phyloP scores from a whole-genome alignment of 2,888 invertebrate genomes.

The Chloroclysta siterata region DNA sequence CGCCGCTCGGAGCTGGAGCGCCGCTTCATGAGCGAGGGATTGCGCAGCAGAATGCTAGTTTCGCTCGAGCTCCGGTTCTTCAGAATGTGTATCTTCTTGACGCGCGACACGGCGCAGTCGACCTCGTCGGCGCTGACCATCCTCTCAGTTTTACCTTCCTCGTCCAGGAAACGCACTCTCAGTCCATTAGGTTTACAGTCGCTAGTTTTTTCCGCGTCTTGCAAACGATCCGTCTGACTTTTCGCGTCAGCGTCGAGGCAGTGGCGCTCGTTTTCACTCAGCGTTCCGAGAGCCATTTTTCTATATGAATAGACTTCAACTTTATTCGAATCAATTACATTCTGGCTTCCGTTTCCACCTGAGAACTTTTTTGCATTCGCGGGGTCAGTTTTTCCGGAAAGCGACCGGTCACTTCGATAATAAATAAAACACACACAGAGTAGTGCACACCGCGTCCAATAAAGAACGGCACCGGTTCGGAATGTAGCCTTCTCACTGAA shows the following conservation, averaged over 20 bases:
- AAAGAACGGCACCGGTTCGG: conserved; percentile 82
- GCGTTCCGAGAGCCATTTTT: conserved; percentile 78
- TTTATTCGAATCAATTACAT: conserved; percentile 54
- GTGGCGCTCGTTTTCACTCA: conserved; percentile 77
- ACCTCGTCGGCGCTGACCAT: conserved; percentile 78
- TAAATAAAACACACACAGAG: conserved; percentile 71
- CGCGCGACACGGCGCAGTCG: conserved; percentile 72
- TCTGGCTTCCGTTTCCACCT: conserved; percentile 49
- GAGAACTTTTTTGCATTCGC: conserved; percentile 36
- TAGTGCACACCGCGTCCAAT: conserved; percentile 79
- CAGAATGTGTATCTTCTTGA: conserved; percentile 80
- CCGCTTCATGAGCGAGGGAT: conserved; percentile 74
- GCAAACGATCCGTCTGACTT: conserved; percentile 68
- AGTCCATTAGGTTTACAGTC: conserved; percentile 71
- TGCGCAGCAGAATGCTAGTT: conserved; percentile 76
- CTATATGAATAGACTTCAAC: conserved; percentile 46
- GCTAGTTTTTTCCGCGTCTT: conserved; percentile 67
- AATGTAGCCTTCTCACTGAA: conserved; percentile 80
- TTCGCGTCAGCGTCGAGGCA: conserved; percentile 70
- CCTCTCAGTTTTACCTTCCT: conserved; percentile 80
- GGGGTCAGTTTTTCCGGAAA: conserved; percentile 47
- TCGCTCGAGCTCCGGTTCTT: conserved; percentile 82
- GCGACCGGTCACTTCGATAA: conserved; percentile 67
- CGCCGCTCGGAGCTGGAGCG: conserved; percentile 68
- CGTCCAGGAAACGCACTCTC: conserved; percentile 77